phyloP scores from a whole-genome alignment of 2,113 vertebrate species.

The Macquaria ambigua region DNA sequence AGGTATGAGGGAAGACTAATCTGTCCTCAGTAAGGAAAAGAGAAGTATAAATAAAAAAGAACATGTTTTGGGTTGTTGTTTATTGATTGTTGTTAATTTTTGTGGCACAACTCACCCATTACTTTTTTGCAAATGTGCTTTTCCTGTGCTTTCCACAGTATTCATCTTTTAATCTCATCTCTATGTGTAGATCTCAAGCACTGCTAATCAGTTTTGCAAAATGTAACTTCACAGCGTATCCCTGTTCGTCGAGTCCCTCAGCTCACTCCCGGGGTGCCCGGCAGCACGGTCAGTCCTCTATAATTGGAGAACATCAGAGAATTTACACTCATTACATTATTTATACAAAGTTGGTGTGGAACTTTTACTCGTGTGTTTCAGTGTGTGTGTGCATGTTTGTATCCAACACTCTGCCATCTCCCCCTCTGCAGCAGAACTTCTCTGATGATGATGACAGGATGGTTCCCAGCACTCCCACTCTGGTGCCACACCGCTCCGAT shows the following conservation, averaged over 20 bases:
- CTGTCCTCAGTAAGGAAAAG: too few relatives aligned
- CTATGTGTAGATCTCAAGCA: background rate
- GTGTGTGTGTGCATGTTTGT: background rate
- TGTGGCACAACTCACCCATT: too few relatives aligned
- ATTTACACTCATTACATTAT: fast-evolving
- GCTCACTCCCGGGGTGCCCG: conserved; percentile 87
- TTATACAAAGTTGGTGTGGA: background rate
- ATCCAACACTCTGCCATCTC: background rate
- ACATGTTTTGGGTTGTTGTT: background rate
- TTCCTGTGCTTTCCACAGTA: background rate
- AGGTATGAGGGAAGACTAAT: conserved; percentile 36
- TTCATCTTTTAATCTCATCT: background rate
- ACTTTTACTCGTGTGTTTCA: background rate
- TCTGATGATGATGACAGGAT: conserved; percentile 97
- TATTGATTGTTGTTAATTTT: background rate
- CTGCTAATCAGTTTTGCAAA: background rate
- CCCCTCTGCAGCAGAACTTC: conserved; percentile 88
- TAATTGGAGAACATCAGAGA: background rate
- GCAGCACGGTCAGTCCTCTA: conserved; percentile 87
- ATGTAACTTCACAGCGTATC: conserved; percentile 72
- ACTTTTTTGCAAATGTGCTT: background rate
- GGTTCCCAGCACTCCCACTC: conserved; percentile 95
- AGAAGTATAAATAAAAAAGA: background rate
- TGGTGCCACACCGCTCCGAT: conserved; percentile 93
- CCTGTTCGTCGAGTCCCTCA: conserved; percentile 90